Conservation (phyloP, 2,113 vertebrate species). For the Taurulus bubalis region DNA sequence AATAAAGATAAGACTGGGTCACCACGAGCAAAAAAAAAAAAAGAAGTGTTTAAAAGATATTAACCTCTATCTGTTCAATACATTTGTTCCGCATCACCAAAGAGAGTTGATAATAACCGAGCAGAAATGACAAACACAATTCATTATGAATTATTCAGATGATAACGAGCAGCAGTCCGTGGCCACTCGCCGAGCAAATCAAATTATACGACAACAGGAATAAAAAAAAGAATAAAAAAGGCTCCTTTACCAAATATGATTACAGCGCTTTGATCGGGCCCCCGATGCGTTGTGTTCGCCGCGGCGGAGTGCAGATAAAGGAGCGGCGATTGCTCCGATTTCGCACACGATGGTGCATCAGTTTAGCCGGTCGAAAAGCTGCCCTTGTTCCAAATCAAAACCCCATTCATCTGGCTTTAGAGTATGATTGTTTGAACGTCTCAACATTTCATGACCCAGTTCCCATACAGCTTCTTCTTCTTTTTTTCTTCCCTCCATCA, state of each 20-base stretch:
- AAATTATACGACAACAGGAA: slow-evolving; percentile 57
- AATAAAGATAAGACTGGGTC: slow-evolving; percentile 6
- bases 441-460: slow-evolving; percentile 66
- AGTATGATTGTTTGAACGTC: slow-evolving; percentile 55
- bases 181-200: slow-evolving; percentile 61
- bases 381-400: slow-evolving; percentile 38
- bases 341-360: slow-evolving; percentile 47
- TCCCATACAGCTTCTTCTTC: slow-evolving; percentile 54
- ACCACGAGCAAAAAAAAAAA: not conserved
- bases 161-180: slow-evolving; percentile 53
- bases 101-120: slow-evolving; percentile 38
- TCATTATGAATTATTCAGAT: slow-evolving; percentile 62
- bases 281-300: slow-evolving; percentile 63
- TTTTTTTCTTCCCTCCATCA: slow-evolving; percentile 39
- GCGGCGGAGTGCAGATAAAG: slow-evolving; percentile 49
- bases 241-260: slow-evolving; percentile 52
- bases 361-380: slow-evolving; percentile 44
- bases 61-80: slow-evolving; percentile 36
- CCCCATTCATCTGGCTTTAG: slow-evolving; percentile 47
- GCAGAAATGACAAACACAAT: slow-evolving; percentile 54
- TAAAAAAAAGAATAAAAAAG: slow-evolving; percentile 10
- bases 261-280: slow-evolving; percentile 57
- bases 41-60: slow-evolving; percentile 29
- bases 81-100: slow-evolving; percentile 43
- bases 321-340: slow-evolving; percentile 33